Conservation (phyloP, 2,113 vertebrate species). For the Callipepla squamata region DNA sequence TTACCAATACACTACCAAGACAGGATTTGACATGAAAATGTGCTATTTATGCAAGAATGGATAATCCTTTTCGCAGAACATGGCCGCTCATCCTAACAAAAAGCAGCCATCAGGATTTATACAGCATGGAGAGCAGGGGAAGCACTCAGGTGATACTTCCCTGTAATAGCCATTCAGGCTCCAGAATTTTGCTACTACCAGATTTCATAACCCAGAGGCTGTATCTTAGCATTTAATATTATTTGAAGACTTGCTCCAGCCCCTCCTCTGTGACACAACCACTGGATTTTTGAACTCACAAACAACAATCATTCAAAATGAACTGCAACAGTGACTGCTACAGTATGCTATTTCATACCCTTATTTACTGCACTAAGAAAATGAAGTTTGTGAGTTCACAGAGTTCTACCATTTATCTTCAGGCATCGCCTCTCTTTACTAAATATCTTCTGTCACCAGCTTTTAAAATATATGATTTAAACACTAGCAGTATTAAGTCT, state of each 20-base stretch:
- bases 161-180: not conserved
- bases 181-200: not conserved
- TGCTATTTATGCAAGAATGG: not conserved
- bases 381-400: fast-evolving
- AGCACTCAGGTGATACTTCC: not conserved
- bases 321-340: not conserved
- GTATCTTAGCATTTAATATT: not conserved
- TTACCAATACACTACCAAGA: not conserved
- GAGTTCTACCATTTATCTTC: not conserved
- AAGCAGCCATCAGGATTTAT: not conserved
- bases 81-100: not conserved
- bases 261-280: fast-evolving
- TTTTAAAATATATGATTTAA: not conserved
- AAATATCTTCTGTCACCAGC: not conserved
- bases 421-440: not conserved
- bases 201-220: not conserved
- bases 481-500: not conserved
- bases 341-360: not conserved
- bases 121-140: not conserved
- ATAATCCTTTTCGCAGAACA: not conserved
- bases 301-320: not conserved
- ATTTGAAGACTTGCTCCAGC: not conserved
- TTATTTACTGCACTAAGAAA: not conserved
- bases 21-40: no score
- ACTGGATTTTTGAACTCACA: not conserved